Evolutionary conservation across 2,113 vertebrate genomes (phyloP).

Genomic region (Corythornis cristatus): DNA sequence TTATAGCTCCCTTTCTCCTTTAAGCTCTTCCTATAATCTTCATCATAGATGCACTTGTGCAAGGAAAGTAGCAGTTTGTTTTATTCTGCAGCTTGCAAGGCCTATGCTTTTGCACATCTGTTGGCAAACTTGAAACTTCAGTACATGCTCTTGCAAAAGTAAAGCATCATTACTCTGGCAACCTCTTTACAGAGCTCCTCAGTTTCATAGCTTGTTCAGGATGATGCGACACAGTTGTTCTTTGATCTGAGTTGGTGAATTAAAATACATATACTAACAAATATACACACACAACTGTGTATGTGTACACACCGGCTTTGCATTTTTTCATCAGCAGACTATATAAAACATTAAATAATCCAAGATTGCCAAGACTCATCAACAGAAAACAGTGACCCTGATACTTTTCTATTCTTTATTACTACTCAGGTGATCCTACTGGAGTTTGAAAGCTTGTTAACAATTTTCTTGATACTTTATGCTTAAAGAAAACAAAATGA

Average conservation of each 20-base stretch:
- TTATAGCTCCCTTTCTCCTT: neutral
- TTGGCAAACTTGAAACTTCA: neutral
- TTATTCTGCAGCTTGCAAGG: neutral
- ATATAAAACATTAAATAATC: neutral
- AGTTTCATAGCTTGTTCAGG: neutral
- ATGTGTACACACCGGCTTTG: accelerated
- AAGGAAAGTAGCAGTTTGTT: neutral
- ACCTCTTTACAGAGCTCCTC: neutral
- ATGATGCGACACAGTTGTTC: neutral
- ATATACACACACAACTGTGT: neutral
- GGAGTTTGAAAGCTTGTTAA: neutral
- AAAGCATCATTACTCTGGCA: neutral
- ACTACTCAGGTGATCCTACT: neutral
- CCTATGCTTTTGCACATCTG: neutral
- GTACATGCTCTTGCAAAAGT: neutral
- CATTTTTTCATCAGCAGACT: neutral
- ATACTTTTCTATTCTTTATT: neutral
- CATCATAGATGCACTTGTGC: neutral
- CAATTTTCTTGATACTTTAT: neutral
- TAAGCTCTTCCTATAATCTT: neutral
- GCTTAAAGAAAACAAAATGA: neutral
- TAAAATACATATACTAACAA: neutral
- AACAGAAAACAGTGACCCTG: neutral
- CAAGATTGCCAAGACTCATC: neutral
- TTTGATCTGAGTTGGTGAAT: neutral